Percentiles rank a stretch among this genome's conserved stretches.
Conservation (phyloP, 2,888 invertebrate genomes). For the Campopleginae sp. region DNA sequence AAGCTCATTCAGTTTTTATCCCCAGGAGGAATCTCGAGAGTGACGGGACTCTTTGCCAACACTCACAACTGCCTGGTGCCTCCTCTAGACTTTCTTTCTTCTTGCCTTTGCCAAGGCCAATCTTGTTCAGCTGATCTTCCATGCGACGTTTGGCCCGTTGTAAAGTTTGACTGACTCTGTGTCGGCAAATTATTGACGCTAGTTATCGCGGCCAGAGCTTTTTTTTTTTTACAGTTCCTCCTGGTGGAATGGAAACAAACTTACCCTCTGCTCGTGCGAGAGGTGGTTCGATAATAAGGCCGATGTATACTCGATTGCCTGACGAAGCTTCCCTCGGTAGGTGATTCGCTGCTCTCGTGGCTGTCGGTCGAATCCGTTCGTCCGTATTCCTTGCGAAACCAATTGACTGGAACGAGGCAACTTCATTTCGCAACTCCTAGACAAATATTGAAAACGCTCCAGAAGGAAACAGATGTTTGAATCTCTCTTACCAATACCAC, state of each 20-base stretch:
- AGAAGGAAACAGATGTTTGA: not conserved
- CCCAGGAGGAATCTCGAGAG: not conserved
- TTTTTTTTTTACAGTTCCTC: not conserved
- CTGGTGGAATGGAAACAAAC: slow-evolving; percentile 30
- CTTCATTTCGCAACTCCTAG: not conserved
- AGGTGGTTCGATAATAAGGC: slow-evolving; percentile 77
- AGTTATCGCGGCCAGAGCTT: not conserved
- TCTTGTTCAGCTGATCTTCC: slow-evolving; percentile 94
- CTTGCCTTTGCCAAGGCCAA: slow-evolving; percentile 92
- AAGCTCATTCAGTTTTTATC: not conserved
- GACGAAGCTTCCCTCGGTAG: slow-evolving; percentile 85
- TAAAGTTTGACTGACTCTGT: slow-evolving; percentile 88
- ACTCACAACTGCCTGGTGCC: slow-evolving; percentile 90
- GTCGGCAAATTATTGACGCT: not conserved
- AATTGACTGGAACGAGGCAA: slow-evolving; percentile 84
- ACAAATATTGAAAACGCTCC: not conserved
- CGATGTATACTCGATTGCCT: slow-evolving; percentile 85
- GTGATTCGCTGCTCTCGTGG: slow-evolving; percentile 86
- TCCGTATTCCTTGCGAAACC: slow-evolving; percentile 86
- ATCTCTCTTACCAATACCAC: slow-evolving; percentile 87
- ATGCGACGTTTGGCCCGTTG: slow-evolving; percentile 94
- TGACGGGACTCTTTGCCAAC: not conserved
- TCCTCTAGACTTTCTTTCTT: slow-evolving; percentile 97
- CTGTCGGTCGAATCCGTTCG: slow-evolving; percentile 85
- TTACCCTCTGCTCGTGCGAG: slow-evolving; percentile 79